Evolutionary conservation across 2,797 vertebrate genomes (phyloP).

Genomic region (Gymnopithys bicolor): DNA sequence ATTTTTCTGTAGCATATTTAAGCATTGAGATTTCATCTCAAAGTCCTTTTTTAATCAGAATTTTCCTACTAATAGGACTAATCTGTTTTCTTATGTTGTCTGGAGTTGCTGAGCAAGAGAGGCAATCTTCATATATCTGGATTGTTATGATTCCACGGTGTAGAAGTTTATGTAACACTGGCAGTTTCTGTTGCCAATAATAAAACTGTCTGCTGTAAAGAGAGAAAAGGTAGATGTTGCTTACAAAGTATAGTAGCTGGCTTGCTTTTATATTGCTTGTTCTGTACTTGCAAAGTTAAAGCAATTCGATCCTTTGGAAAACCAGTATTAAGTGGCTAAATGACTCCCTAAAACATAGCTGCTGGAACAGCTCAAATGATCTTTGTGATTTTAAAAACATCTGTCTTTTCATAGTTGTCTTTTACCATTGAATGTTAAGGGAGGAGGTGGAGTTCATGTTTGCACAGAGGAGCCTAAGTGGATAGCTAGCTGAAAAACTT

Average conservation of each 20-base stretch:
- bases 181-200: not conserved
- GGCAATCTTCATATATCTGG: not conserved
- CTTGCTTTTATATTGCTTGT: not conserved
- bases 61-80: not conserved
- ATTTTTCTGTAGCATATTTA: not conserved
- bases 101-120: not conserved
- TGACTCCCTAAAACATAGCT: not conserved
- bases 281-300: not conserved
- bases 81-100: not conserved
- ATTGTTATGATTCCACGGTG: not conserved
- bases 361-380: not conserved
- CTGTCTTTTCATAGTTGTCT: not conserved
- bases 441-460: not conserved
- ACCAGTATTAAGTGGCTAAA: not conserved
- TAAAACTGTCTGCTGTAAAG: not conserved
- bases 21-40: not conserved
- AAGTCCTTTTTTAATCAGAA: not conserved
- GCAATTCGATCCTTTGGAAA: not conserved
- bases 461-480: not conserved
- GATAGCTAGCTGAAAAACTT: not conserved
- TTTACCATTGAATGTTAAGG: not conserved
- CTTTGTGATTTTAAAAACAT: not conserved
- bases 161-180: not conserved
- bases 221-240: not conserved
- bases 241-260: not conserved